Evolutionary conservation across 2,113 vertebrate genomes (phyloP), one percentile per base, ranked within the genome.

Genomic region (Octodon degus): DNA sequence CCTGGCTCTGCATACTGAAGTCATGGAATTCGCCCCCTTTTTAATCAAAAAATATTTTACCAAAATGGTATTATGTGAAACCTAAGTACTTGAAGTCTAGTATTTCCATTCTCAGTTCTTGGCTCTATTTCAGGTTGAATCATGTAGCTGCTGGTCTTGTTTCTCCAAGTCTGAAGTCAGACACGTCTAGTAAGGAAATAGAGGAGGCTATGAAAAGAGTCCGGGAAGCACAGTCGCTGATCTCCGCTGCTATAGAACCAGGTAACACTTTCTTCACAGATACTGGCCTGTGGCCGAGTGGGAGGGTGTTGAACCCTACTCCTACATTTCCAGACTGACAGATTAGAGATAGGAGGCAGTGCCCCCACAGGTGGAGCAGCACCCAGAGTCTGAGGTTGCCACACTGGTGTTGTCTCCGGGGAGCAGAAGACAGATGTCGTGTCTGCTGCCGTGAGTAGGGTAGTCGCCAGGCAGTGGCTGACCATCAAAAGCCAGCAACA

Each of bases 141-240:
- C 99, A 99, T 40, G 98, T 99, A 96, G 99, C 99, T 80, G 99
- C 99, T 37, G 99, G 99, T 74, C 98, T 99, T 12, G 98, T 99
- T 95, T 99, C 99, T 86, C 99, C 99, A 25, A 99, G 99, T 93
- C 97, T 99, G 97, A 99, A 99, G 96, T 99, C 98, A 5, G 99
- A 99, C 85, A 99, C 99, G 65, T 99, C 99, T 90, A 99, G 99
- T 97, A 99, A 99, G 98, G 99, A 99, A 98, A 99, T 99, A 47
- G 99, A 99, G 98, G 99, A 99, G 97, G 99, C 99, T 32, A 99
- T 99, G 99, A 99, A 99, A 97, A 99, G 99, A 98, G 99, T 99
- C 79, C 97, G 99, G 95, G 99, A 99, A 98, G 99, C 99, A 90
- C 99, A 99, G 98, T 99, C 99, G 5, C 95, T 99, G 91, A 99